These are phyloP conservation scores for Calameuta pallipes DNA, from an alignment of 2,888 invertebrate species.

Conservation along the genomic window DNA sequence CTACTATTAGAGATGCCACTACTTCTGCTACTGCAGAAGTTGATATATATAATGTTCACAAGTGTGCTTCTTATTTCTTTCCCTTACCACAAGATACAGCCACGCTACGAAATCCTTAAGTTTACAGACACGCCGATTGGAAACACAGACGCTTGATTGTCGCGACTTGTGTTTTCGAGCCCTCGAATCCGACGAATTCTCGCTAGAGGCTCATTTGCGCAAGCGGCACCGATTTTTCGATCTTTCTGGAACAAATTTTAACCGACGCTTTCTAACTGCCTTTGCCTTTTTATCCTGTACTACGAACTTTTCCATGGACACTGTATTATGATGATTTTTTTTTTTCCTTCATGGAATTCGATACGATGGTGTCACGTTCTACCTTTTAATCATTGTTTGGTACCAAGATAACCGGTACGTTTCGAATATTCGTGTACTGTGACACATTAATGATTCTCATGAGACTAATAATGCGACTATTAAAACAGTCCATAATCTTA, in stretches of 20 bases:
- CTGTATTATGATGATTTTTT: not conserved
- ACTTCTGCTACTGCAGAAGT: not conserved
- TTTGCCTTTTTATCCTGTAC: not conserved
- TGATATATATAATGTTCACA: not conserved
- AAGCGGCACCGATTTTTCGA: not conserved
- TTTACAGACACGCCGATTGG: not conserved
- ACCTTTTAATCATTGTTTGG: not conserved
- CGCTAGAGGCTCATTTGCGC: slow-evolving; percentile 7
- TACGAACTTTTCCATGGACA: not conserved
- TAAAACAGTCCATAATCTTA: not conserved
- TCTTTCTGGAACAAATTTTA: slow-evolving; percentile 3
- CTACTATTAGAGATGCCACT: not conserved
- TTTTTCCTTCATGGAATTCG: not conserved
- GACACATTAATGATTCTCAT: not conserved
- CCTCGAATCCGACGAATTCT: slow-evolving; percentile 5
- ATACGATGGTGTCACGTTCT: not conserved
- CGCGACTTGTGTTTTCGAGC: slow-evolving; percentile 7
- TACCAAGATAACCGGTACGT: not conserved
- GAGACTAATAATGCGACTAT: not conserved
- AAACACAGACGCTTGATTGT: not conserved
- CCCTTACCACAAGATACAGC: not conserved
- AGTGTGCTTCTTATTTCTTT: not conserved
- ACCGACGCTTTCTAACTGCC: not conserved
- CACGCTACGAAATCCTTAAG: not conserved
- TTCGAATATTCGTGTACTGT: not conserved